Base-by-base conservation (phyloP, 1,140 invertebrate species). In the Drosophila kurseongensis region DNA sequence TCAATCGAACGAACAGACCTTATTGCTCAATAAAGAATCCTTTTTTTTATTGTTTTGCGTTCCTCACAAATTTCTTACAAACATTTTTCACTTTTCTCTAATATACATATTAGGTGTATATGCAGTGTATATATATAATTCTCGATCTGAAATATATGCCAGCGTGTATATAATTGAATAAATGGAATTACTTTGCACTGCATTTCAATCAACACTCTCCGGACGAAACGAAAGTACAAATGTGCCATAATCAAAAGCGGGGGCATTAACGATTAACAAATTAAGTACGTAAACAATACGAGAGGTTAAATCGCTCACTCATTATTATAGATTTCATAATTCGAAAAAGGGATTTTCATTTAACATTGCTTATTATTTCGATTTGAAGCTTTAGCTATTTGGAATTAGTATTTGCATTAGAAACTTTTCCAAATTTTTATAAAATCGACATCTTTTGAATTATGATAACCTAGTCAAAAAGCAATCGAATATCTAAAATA, bases 181-280 rank as follows among this genome's bases (percentile, higher is more conserved):
- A 77, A 88, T 88, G 84, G 79, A 89, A 83, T 86, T 88, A 78
- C 57, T 88, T 88, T 88, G 83, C 83, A 88, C 75, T 88, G 75
- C 75, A 80, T 80, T 88, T 80, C 67, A 60, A 85, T 74, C 48
- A 78, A 68, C 62, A 72, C 66, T 68, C 32, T 67, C 23, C 12
- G 35, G 52, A 80, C 35, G 23, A 63, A 63, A 71, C 38, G 54
- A 78, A 58, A 58, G 54, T 61, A 75, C 58, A 56, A 66, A 75
- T 45, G 40, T 62, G 35, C 35, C 58, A 40, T 40, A 18, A 41
- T 40, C 14, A 32, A 48, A 65, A 65, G 9, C 63, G 27, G 50
- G 59, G 35, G 5, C 35, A 61, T 61, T 59, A 67, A 75, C 40
- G 18, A 51, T 76, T 45, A 76, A 76, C 63, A 77, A 63, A 76